Evolutionary conservation across 2,888 invertebrate genomes (phyloP).

Genomic region (Drosophila acutilabella): DNA sequence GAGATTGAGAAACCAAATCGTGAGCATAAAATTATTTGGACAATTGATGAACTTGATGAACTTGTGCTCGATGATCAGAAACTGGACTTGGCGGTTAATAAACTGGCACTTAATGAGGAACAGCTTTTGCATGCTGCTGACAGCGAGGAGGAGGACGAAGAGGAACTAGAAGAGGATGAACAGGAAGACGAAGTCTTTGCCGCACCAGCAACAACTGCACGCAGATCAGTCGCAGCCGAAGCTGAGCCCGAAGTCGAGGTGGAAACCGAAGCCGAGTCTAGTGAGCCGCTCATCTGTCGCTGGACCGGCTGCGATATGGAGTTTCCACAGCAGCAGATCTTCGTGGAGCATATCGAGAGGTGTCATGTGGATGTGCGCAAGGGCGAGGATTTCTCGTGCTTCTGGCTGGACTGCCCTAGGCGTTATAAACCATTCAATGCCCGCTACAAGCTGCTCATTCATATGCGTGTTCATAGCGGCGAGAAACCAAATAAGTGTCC

Average conservation of each 20-base stretch:
- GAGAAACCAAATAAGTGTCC: conserved; percentile 99
- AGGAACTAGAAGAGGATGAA: conserved; percentile 52
- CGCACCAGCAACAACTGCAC: conserved; percentile 18
- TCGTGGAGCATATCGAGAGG: conserved; percentile 94
- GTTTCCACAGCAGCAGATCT: conserved; percentile 91
- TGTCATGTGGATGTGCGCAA: conserved; percentile 94
- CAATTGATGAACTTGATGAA: conserved; percentile 82
- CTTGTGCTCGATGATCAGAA: conserved; percentile 44
- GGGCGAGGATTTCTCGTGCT: conserved; percentile 96
- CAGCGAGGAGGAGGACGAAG: conserved; percentile 56
- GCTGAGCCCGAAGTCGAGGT: neutral
- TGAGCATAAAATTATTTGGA: conserved; percentile 85
- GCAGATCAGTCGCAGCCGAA: neutral
- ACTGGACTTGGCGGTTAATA: neutral
- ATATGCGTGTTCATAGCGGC: conserved; percentile 97
- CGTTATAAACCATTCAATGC: conserved; percentile 96
- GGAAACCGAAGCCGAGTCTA: conserved; percentile 31
- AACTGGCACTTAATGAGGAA: conserved; percentile 36
- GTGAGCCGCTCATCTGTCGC: conserved; percentile 87
- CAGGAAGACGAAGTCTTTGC: conserved; percentile 62
- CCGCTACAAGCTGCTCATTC: conserved; percentile 96
- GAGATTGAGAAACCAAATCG: conserved; percentile 82
- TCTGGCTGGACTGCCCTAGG: conserved; percentile 96
- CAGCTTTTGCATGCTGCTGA: conserved; percentile 20
- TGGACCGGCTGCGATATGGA: conserved; percentile 94